Evolutionary conservation across 2,113 vertebrate genomes (phyloP), one percentile per base, ranked within the genome.

Genomic region (Solenodon paradoxus): DNA sequence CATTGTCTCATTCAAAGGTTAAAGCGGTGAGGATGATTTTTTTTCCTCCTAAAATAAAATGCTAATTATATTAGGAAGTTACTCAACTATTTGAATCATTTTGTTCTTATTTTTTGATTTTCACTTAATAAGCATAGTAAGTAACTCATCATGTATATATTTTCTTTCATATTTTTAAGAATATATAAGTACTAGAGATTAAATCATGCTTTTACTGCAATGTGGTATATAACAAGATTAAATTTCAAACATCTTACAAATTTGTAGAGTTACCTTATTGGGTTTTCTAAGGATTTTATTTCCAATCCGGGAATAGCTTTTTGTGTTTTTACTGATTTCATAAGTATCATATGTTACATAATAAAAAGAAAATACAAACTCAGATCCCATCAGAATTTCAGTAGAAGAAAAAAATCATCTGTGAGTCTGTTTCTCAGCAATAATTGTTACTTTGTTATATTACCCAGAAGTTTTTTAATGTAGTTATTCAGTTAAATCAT

Each of bases 121-220:
- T 94, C 6, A 61, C 3, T 26, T 32, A 7, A 0, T 47, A 86
- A 30, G 35, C 35, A 13, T 51, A 30, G 7, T 61, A 83, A 9
- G 40, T 64, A 88, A 8, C 22, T 71, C 32, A 4, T 38, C 83
- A 57, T 11, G 1, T 69, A 59, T 63, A n/a, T n/a, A n/a, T 93
- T 74, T 93, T 94, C 63, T 95, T 92, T 94, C 9, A 15, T 49
- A 86, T 75, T 92, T 59, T 30, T 91, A 51, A 51, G 9, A 86
- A 83, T 79, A 84, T 68, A 2, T n/a, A 59, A 32, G 69, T 47
- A 42, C 2, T 1, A 61, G 24, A 53, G 51, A 69, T 68, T 63
- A 85, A 55, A 12, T 7, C 7, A 16, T 81, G 2, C 61, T 91
- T 75, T 88, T 47, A 88, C 19, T 78, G 42, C 7, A 68, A 53